phyloP scores from a whole-genome alignment of 2,113 vertebrate genomes.

The Pluvialis apricaria region DNA sequence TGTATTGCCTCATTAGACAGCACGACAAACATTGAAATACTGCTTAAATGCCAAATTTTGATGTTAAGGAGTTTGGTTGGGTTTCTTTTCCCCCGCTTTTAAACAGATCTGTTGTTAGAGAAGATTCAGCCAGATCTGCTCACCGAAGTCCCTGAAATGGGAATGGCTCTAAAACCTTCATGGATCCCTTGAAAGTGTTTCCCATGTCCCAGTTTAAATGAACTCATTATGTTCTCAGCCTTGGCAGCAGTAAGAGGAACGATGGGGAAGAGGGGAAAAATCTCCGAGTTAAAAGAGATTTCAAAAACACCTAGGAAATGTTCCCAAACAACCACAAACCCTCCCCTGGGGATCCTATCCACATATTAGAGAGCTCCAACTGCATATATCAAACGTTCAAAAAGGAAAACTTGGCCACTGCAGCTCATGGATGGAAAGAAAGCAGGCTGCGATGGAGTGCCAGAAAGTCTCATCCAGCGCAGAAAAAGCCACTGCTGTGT shows the following conservation, averaged over 20 bases:
- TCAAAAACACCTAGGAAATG: conserved; percentile 49
- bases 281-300: conserved; percentile 4
- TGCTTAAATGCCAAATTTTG: not conserved
- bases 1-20: not conserved
- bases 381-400: not conserved
- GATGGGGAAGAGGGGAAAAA: not conserved
- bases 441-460: not conserved
- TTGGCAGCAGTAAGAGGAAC: not conserved
- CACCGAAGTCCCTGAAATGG: not conserved
- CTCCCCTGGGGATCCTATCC: not conserved
- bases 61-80: not conserved
- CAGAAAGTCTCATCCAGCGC: not conserved
- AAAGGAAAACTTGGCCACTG: not conserved
- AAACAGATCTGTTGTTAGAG: not conserved
- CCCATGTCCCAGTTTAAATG: not conserved
- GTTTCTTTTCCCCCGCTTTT: rapidly evolving
- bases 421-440: not conserved
- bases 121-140: not conserved
- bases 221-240: conserved; percentile 3
- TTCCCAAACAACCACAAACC: conserved; percentile 26
- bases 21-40: not conserved
- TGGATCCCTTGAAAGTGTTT: not conserved
- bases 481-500: not conserved
- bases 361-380: not conserved
- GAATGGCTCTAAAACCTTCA: not conserved